Evolutionary conservation across 1,140 invertebrate species (phyloP).

Genomic region (Drosophila arawakana): DNA sequence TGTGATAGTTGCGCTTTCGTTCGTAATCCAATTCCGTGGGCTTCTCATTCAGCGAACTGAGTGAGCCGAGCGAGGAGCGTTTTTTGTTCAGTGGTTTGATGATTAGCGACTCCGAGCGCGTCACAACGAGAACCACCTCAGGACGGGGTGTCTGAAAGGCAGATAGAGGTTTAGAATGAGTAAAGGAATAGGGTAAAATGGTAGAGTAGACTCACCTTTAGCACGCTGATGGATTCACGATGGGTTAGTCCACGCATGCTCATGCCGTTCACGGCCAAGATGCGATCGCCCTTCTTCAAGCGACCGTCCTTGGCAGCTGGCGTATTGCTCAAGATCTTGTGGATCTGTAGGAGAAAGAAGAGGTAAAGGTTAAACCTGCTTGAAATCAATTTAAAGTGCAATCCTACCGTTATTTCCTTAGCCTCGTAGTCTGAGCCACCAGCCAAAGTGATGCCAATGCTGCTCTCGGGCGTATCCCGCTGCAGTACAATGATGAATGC

Average conservation of each 20-base stretch:
- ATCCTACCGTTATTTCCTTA: conserved; percentile 94
- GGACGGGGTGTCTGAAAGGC: conserved; percentile 87
- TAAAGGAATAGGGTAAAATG: not conserved
- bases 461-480: conserved; percentile 86
- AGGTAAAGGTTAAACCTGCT: not conserved
- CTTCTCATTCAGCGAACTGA: conserved; percentile 81
- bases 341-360: conserved; percentile 87
- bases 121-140: conserved; percentile 89
- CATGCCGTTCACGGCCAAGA: conserved; percentile 95
- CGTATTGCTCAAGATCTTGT: conserved; percentile 93
- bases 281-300: conserved; percentile 93
- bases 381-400: not conserved
- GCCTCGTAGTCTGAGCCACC: conserved; percentile 95
- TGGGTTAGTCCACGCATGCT: conserved; percentile 92
- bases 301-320: conserved; percentile 93
- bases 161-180: not conserved
- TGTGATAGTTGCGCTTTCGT: conserved; percentile 79
- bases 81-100: conserved; percentile 80
- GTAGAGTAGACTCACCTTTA: conserved; percentile 88
- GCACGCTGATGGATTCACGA: conserved; percentile 92
- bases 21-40: conserved; percentile 75
- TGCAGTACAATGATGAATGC: conserved; percentile 84
- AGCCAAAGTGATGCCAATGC: conserved; percentile 93
- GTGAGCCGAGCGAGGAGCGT: conserved; percentile 80
- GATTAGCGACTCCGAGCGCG: conserved; percentile 80